phyloP scores from a whole-genome alignment of 53 echinoderm and acorn worm species.

The Echinometra lucunter region DNA sequence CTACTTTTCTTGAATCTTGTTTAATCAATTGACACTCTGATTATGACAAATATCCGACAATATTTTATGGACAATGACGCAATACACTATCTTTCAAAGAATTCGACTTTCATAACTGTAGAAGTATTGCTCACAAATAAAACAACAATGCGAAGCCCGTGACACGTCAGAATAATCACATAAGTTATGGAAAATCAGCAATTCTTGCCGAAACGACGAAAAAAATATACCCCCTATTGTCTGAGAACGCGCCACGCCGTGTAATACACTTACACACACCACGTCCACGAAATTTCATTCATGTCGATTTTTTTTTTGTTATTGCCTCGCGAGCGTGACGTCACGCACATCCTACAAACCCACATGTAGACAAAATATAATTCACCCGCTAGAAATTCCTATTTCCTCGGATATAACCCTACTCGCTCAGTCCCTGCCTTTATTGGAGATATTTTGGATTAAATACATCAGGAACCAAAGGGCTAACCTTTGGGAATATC shows the following conservation, averaged over 20 bases:
- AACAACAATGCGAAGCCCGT: neutral
- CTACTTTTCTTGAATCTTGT: no score
- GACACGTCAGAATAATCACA: neutral
- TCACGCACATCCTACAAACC: slow-evolving; percentile 71
- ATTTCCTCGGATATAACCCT: slow-evolving; percentile 53
- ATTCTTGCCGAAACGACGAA: neutral
- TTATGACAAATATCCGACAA: neutral
- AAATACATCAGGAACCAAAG: slow-evolving; percentile 2
- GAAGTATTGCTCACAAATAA: neutral
- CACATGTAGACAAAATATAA: slow-evolving; percentile 67
- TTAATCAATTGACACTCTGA: no score
- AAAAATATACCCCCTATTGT: slow-evolving; percentile 51
- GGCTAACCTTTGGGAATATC: slow-evolving; percentile 29
- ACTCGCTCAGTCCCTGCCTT: slow-evolving; percentile 5
- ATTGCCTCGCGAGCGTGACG: slow-evolving; percentile 64
- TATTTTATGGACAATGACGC: neutral
- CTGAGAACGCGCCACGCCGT: slow-evolving; percentile 46
- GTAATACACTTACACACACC: slow-evolving; percentile 14
- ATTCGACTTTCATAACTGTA: neutral
- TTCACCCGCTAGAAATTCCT: slow-evolving; percentile 68
- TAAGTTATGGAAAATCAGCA: neutral
- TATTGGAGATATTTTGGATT: slow-evolving; percentile 60
- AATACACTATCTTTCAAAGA: slow-evolving; percentile 2
- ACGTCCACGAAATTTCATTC: slow-evolving; percentile 59
- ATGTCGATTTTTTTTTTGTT: slow-evolving; percentile 66